Base-by-base conservation (phyloP, 2,113 vertebrate genomes). In the Nestor notabilis region DNA sequence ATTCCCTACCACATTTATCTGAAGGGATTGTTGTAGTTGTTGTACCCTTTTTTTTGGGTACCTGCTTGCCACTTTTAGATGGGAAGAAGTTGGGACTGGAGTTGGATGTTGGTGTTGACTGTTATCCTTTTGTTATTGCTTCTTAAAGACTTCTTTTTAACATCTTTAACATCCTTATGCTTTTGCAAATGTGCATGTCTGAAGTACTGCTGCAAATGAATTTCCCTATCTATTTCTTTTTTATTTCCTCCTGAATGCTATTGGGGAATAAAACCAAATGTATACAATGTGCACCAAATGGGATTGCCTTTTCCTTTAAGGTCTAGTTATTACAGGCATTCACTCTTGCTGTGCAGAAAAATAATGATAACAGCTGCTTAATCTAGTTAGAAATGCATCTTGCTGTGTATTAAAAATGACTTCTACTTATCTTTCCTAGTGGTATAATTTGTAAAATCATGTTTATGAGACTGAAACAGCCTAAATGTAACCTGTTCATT, bases 331-430 rank as follows among this genome's bases (percentile, higher is more conserved):
- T 28, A 11, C 83, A 89, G 66, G 93, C 87, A 76, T 96, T 95
- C 97, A 96, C 77, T 95, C 78, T 93, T 77, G 85, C 92, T 94
- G 96, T 70, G 96, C 96, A 90, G 87, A 89, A 92, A 95, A 93
- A 84, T 96, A 92, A 95, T 94, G 96, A 97, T 97, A 98, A 97
- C 95, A 96, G 96, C 96, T 97, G 96, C 88, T 98, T 97, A 95
- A 96, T 97, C 97, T 97, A 96, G 97, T 98, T 98, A 97, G 97
- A 98, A 98, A 97, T 96, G 97, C 97, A 97, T 98, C 97, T 97
- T 96, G 95, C 96, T 97, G 88, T 91, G 97, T 98, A 97, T 98
- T 88, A 95, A 98, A 98, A 98, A 98, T 98, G 89, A 95, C 95
- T 96, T 98, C 97, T 97, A 93, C 93, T 97, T 90, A 82, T 97